Base-by-base conservation (phyloP, 2,113 vertebrate species). In the Thinocorus orbignyianus region DNA sequence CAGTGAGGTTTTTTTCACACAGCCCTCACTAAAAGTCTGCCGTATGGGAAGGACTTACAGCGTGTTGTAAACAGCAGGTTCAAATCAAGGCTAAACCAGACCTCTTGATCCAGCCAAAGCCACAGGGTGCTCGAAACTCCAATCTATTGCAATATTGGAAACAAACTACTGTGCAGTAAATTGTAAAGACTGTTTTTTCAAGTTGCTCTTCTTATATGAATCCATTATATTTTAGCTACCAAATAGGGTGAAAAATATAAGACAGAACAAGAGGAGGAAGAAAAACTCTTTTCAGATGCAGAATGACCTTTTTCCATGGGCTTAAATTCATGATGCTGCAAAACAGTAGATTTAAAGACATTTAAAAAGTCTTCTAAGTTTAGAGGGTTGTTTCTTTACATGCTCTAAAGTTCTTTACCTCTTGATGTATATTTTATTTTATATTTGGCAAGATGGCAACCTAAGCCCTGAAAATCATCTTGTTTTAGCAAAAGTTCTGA, bases 21-120 rank as follows among this genome's bases (percentile, higher is more conserved):
- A 94, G 76, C 68, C 58, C 74, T 92, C 71, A 17, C 89, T 88
- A 51, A 48, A 95, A 91, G 55, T 79, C 94, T 91, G 86, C 90
- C n/a, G 30, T 74, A 48, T 85, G 93, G 92, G 69, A 91, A 93
- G 77, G 81, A 76, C 95, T 96, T 96, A 46, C 48, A 88, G 33
- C 48, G n/a, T 88, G 77, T 82, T 95, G 95, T 96, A 96, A 97
- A 96, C 93, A 96, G 91, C 91, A 91, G 89, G 94, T 97, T 97
- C 95, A 97, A 95, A 96, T 95, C 90, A 96, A 97, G 96, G 96
- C 96, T 97, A 97, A 97, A 92, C 92, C 92, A 89, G 86, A 85
- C 81, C 81, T 93, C 86, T 90, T 11, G 1, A 69, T 95, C 84
- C 94, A 96, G 95, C 95, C 95, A 97, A 95, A 96, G 96, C 95